phyloP scores from a whole-genome alignment of 2,888 invertebrate genomes.

The Nemotelus nigrinus region DNA sequence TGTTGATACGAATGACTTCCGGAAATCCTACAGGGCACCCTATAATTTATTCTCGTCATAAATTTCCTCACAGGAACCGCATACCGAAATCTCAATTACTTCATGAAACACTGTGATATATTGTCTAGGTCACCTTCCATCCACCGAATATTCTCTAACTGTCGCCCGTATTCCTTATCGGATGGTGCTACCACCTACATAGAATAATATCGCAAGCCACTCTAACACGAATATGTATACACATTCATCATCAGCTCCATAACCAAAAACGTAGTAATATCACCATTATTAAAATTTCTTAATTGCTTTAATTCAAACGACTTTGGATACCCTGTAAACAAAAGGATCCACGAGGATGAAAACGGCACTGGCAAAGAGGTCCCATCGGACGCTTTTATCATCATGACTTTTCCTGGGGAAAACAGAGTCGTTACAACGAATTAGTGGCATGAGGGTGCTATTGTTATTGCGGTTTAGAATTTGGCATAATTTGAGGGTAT shows the following conservation, averaged over 20 bases:
- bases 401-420: constrained; percentile 17
- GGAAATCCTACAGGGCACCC: background rate
- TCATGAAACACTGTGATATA: background rate
- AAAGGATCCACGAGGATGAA: background rate
- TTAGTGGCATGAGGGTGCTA: background rate
- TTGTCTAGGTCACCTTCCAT: background rate
- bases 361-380: background rate
- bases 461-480: constrained; percentile 3
- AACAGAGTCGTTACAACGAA: background rate
- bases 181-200: background rate
- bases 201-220: background rate
- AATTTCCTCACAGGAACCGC: background rate
- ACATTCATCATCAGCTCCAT: background rate
- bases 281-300: constrained; percentile 40
- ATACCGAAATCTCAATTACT: constrained; percentile 27
- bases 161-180: background rate
- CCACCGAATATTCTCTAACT: background rate
- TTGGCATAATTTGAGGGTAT: background rate
- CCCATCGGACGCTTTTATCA: constrained; percentile 41
- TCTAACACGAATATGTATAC: background rate
- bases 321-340: background rate
- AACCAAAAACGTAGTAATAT: constrained; percentile 33
- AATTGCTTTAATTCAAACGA: constrained; percentile 38
- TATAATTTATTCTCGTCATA: constrained; percentile 11
- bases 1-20: no score